Base-by-base conservation (phyloP, 2,797 vertebrate species). In the Paratrypauchen microcephalus region DNA sequence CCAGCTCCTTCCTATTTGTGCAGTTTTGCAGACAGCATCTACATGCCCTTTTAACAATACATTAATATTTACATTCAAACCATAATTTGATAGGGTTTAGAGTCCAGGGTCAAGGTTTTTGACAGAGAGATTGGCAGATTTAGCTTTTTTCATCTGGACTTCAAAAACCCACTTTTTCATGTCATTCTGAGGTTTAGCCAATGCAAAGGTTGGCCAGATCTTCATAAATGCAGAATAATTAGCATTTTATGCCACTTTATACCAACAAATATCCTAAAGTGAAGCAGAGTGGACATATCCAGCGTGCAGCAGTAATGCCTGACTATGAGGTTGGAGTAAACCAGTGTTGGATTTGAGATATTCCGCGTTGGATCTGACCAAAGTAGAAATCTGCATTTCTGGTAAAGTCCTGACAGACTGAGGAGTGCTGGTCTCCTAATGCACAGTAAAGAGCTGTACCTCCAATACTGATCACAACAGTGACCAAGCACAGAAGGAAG, bases 401-500 rank as follows among this genome's bases (percentile, higher is more conserved):
- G 75, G 96, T 94, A 87, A 99, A 99, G 72, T 99, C 97, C 62
- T 93, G 95, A 83, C 98, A 99, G 60, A 99, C 95, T 0, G 94
- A 95, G 26, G 98, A 99, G 66, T 96, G 94, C 84, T 93, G 84
- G 73, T 98, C 94, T 2, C 94, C 97, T 64, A 99, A 90, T 24
- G 95, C 94, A 81, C 98, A 99, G 92, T 99, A 99, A 60, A 99
- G 80, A 0, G 98, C 97, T 3, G 98, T 99, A 83, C 97, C 97
- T 69, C 96, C 97, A 24, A 99, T 82, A 18, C 98, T 99, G 78
- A 99, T 95, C 88, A 99, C 95, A 76, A 99, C 96, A 1, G 98
- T 99, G 47, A 93, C 95, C 87, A 99, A 78, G 82, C 97, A 99
- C 65, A 99, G 92, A 79, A 98, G 89, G 80, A 99, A 87, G 73